phyloP scores from a whole-genome alignment of 1,140 invertebrate species.

The Notospermus geniculatus region DNA sequence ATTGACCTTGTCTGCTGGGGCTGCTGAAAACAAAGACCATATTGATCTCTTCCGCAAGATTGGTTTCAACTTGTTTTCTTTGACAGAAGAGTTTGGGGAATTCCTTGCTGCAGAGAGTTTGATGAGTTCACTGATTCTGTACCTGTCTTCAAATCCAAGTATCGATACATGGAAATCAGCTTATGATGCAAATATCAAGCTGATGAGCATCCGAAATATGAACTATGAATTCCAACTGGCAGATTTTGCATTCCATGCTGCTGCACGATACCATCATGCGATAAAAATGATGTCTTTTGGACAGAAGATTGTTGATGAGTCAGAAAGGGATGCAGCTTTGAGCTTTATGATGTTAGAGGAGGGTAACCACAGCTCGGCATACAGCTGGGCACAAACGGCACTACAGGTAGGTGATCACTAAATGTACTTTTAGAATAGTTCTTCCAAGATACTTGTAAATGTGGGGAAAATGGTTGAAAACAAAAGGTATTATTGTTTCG shows the following conservation, averaged over 20 bases:
- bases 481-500: too few species aligned
- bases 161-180: conserved; percentile 41
- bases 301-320: conserved; percentile 37
- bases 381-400: conserved; percentile 39
- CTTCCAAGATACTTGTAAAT: too few species aligned
- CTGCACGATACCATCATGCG: conserved; percentile 36
- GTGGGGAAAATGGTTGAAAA: too few species aligned
- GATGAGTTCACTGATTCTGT: conserved; percentile 31
- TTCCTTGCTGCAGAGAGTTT: conserved; percentile 36
- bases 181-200: conserved; percentile 34
- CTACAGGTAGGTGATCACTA: conserved; percentile 35
- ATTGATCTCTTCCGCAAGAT: conserved; percentile 13
- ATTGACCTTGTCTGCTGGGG: conserved; percentile 1
- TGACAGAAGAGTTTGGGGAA: conserved; percentile 37
- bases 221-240: conserved; percentile 36
- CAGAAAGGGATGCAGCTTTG: conserved; percentile 31
- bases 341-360: conserved; percentile 41
- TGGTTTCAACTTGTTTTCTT: conserved; percentile 37
- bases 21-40: neutral
- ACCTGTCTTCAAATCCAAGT: conserved; percentile 35
- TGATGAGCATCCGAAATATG: conserved; percentile 44
- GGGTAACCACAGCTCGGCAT: conserved; percentile 38
- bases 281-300: conserved; percentile 51
- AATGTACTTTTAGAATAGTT: neutral
- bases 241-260: conserved; percentile 35